Conservation (phyloP, 1,140 invertebrate genomes). For the Pantala flavescens region DNA sequence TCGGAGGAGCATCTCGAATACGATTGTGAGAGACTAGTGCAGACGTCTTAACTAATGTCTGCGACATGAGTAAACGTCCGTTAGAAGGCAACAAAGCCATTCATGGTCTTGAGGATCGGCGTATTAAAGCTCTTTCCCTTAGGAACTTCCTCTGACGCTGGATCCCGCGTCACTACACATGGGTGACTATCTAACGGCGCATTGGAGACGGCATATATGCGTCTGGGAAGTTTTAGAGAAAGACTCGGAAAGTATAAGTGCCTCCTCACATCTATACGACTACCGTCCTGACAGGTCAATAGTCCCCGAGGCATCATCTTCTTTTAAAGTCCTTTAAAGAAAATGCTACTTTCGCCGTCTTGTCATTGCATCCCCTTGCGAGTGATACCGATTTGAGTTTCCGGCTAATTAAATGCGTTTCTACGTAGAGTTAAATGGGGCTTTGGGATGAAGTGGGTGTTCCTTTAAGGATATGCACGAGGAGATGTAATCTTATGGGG, state of each 20-base stretch:
- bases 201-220: background rate
- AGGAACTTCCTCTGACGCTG: background rate
- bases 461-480: too few relatives aligned
- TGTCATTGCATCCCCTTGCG: too few relatives aligned
- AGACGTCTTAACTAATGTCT: background rate
- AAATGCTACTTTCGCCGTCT: too few relatives aligned
- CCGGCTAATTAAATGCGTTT: too few relatives aligned
- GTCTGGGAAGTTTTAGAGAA: background rate
- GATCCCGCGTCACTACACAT: background rate
- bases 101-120: background rate
- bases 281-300: background rate
- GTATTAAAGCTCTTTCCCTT: background rate
- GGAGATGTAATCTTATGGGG: too few relatives aligned
- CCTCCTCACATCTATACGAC: background rate
- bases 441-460: too few relatives aligned
- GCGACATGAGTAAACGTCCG: background rate
- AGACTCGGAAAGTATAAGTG: background rate
- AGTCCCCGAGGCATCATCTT: too few relatives aligned
- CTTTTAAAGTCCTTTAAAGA: too few relatives aligned
- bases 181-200: background rate
- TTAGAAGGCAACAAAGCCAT: slow-evolving; percentile 1
- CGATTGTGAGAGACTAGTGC: too few relatives aligned
- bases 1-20: too few relatives aligned
- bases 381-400: too few relatives aligned
- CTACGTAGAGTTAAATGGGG: too few relatives aligned